These are phyloP conservation scores for Phengaris arion DNA, from an alignment of 2,888 invertebrate genomes.

Conservation along the genomic window DNA sequence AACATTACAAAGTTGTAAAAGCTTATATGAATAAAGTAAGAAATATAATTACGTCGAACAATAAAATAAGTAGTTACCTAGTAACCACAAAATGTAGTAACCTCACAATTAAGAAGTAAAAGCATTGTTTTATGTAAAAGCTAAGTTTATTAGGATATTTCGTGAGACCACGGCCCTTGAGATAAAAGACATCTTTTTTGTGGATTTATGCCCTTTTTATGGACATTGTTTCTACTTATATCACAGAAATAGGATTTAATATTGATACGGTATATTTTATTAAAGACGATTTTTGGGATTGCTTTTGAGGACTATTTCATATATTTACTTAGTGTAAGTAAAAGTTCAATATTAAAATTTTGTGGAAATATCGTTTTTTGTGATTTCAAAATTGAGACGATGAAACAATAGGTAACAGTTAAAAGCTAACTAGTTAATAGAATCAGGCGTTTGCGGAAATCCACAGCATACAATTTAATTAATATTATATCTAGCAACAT, in stretches of 20 bases:
- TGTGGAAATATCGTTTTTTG: too few species aligned
- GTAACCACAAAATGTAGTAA: neutral
- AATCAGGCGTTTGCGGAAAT: too few species aligned
- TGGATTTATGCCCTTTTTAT: constrained; percentile 24
- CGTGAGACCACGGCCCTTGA: neutral
- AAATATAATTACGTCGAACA: neutral
- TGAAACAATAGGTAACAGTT: too few species aligned
- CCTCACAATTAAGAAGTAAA: constrained; percentile 8
- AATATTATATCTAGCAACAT: too few species aligned
- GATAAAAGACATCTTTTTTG: constrained; percentile 18
- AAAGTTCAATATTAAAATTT: too few species aligned
- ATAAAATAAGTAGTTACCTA: neutral
- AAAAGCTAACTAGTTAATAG: too few species aligned
- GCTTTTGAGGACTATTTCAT: neutral
- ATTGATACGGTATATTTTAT: constrained; percentile 24
- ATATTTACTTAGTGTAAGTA: neutral
- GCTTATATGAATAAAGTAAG: neutral
- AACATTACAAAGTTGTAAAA: neutral
- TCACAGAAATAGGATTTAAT: constrained; percentile 7
- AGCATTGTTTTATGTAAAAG: constrained; percentile 25
- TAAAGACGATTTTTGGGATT: neutral
- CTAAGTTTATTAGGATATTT: constrained; percentile 18
- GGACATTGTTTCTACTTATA: constrained; percentile 13
- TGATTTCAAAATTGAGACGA: too few species aligned
- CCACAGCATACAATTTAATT: too few species aligned